A percentile compares a stretch with the other conserved stretches of the same genome.
phyloP scores from a whole-genome alignment of 2,888 invertebrate genomes.

The Dexiosoma caninum region DNA sequence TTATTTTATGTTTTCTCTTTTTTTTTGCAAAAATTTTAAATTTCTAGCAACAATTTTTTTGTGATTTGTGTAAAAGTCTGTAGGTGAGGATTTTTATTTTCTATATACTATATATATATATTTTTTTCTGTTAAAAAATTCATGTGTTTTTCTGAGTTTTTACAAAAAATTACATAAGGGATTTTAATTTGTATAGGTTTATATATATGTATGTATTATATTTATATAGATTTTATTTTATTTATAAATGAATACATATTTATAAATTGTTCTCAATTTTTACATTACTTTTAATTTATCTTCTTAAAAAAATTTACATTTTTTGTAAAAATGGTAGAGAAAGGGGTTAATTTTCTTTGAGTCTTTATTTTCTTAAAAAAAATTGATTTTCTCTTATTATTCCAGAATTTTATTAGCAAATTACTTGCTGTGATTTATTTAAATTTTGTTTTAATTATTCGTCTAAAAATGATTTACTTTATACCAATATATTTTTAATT shows the following conservation, averaged over 20 bases:
- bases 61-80: constrained; percentile 29
- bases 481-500: constrained; percentile 12
- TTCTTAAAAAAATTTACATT: constrained; percentile 64
- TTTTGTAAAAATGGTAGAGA: constrained; percentile 42
- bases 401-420: constrained; percentile 19
- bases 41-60: constrained; percentile 18
- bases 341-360: constrained; percentile 16
- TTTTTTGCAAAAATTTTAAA: constrained; percentile 43
- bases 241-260: constrained; percentile 55
- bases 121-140: constrained; percentile 55
- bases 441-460: background rate
- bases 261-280: constrained; percentile 65
- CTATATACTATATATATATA: too few species aligned
- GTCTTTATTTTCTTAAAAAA: background rate
- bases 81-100: constrained; percentile 33
- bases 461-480: background rate
- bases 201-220: constrained; percentile 44
- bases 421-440: background rate
- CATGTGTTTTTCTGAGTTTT: constrained; percentile 51
- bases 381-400: background rate
- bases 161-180: constrained; percentile 52
- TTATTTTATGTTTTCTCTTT: background rate
- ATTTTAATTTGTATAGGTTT: background rate
- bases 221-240: constrained; percentile 23
- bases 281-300: constrained; percentile 58